phyloP scores from a whole-genome alignment of 2,113 vertebrate species.

The Etia nguti region DNA sequence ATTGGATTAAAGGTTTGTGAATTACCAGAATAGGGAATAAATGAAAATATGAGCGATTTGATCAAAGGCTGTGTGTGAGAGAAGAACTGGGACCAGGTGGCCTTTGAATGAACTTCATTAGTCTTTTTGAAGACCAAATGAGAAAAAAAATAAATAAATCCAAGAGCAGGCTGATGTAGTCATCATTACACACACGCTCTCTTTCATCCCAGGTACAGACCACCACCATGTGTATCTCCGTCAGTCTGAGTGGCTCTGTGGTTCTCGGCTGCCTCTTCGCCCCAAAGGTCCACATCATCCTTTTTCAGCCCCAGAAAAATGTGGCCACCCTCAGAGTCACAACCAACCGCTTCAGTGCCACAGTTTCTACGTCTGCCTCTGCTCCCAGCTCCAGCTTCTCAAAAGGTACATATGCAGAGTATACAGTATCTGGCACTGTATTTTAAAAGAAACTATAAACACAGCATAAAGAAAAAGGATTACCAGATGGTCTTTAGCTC shows the following conservation, averaged over 20 bases:
- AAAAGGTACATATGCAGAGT: constrained; percentile 67
- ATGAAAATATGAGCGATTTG: not conserved
- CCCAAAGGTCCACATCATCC: constrained; percentile 95
- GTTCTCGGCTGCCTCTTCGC: constrained; percentile 95
- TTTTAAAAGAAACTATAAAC: not conserved
- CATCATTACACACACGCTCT: not conserved
- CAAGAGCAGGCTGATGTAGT: not conserved
- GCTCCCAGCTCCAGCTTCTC: constrained; percentile 78
- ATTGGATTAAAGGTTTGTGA: not conserved
- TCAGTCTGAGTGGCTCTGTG: constrained; percentile 94
- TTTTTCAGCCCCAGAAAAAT: constrained; percentile 98
- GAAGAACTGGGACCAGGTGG: not conserved
- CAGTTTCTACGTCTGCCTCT: constrained; percentile 49
- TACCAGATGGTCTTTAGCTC: not conserved
- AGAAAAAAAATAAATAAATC: not conserved
- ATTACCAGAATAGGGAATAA: not conserved
- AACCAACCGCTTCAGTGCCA: constrained; percentile 82
- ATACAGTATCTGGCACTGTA: not conserved
- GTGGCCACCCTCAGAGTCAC: constrained; percentile 85
- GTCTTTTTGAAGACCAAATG: constrained; percentile 13
- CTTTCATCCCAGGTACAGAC: constrained; percentile 86
- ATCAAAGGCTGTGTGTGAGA: constrained; percentile 3
- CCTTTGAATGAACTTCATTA: constrained; percentile 24
- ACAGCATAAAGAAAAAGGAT: not conserved
- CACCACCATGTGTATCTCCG: constrained; percentile 97